A percentile compares a stretch with the other conserved stretches of the same genome.
phyloP scores from a whole-genome alignment of 2,888 invertebrate genomes.

The Arge pagana region DNA sequence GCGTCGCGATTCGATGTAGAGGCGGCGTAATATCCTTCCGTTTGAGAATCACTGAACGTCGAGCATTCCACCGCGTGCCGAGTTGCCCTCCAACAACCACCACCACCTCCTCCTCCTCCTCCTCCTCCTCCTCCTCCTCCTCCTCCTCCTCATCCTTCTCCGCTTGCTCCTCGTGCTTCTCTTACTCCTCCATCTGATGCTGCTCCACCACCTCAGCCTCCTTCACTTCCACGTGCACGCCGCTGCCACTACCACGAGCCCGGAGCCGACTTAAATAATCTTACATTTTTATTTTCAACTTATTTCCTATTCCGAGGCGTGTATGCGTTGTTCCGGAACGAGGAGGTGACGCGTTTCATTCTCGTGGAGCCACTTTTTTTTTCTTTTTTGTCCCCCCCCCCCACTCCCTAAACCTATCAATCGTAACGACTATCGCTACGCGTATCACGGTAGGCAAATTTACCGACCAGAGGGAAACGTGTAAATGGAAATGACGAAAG shows the following conservation, averaged over 20 bases:
- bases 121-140: neutral
- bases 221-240: slow-evolving; percentile 23
- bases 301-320: too few species aligned
- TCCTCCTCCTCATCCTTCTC: neutral
- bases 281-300: too few species aligned
- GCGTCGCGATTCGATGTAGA: neutral
- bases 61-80: slow-evolving; percentile 42
- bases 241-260: slow-evolving; percentile 11
- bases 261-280: too few species aligned
- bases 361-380: too few species aligned
- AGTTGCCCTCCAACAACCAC: slow-evolving; percentile 21
- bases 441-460: too few species aligned
- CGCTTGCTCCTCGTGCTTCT: neutral
- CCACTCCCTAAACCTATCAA: too few species aligned
- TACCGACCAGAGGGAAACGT: too few species aligned
- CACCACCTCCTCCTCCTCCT: slow-evolving; percentile 19
- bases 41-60: slow-evolving; percentile 40
- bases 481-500: too few species aligned
- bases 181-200: neutral
- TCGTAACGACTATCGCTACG: too few species aligned
- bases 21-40: slow-evolving; percentile 5
- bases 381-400: too few species aligned
- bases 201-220: neutral
- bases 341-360: too few species aligned
- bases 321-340: too few species aligned